phyloP scores from a whole-genome alignment of 1,140 invertebrate genomes.

The Heliothis virescens region DNA sequence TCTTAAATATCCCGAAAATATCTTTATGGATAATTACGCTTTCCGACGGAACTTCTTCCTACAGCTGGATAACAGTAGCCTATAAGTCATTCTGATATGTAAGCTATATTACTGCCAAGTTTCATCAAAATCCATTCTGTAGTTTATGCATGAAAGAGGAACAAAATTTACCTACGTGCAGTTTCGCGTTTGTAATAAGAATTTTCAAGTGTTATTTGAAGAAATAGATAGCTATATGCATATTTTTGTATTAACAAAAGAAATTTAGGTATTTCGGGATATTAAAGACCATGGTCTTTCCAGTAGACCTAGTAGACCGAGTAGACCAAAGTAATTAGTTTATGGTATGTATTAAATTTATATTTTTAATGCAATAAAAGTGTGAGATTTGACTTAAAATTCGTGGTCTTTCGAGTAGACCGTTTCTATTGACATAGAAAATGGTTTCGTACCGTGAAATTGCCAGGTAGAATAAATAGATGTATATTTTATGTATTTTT shows the following conservation, averaged over 20 bases:
- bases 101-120: too few relatives aligned
- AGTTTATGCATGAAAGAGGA: too few relatives aligned
- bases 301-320: slow-evolving; percentile 54
- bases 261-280: background rate
- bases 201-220: background rate
- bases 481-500: background rate
- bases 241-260: background rate
- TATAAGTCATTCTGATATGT: too few relatives aligned
- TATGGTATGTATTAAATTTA: background rate
- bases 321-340: slow-evolving; percentile 45
- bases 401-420: slow-evolving; percentile 11
- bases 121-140: too few relatives aligned
- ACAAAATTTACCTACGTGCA: too few relatives aligned
- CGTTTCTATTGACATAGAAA: background rate
- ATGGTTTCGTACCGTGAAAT: background rate
- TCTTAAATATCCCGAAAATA: background rate
- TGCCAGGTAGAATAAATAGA: background rate
- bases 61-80: too few relatives aligned
- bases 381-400: slow-evolving; percentile 9
- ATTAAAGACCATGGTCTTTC: slow-evolving; percentile 47
- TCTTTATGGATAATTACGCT: background rate
- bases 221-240: background rate
- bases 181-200: background rate
- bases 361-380: slow-evolving; percentile 3
- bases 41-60: too few relatives aligned